phyloP scores from a whole-genome alignment of 2,797 vertebrate species.

The Leptodon cayanensis region DNA sequence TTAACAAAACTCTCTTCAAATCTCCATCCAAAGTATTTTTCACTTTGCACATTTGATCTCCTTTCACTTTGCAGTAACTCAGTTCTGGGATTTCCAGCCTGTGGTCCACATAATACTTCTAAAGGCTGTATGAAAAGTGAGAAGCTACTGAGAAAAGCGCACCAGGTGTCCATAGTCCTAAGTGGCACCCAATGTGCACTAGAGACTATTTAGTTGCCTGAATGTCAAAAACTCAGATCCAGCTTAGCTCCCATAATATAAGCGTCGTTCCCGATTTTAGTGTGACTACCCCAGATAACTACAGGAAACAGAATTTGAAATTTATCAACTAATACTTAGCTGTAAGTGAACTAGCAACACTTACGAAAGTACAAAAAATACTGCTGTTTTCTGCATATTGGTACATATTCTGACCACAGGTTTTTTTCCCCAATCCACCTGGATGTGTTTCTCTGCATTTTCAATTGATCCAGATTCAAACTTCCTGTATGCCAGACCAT shows the following conservation, averaged over 20 bases:
- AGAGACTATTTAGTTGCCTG: not conserved
- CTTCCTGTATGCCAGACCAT: not conserved
- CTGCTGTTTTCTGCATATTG: not conserved
- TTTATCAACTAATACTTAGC: not conserved
- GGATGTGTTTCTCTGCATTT: rapidly evolving
- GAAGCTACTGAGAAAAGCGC: not conserved
- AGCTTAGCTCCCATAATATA: not conserved
- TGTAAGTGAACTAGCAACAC: not conserved
- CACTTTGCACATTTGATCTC: not conserved
- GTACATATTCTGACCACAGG: not conserved
- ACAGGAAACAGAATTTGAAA: not conserved
- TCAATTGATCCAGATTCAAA: not conserved
- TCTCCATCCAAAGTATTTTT: not conserved
- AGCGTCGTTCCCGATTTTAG: not conserved
- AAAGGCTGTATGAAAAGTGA: not conserved
- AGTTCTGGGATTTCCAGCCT: not conserved
- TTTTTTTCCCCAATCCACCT: not conserved
- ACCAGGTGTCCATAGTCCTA: not conserved
- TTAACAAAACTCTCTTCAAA: not conserved
- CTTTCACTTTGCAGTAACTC: not conserved
- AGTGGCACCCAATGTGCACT: not conserved
- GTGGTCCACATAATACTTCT: not conserved
- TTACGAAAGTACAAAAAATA: not conserved
- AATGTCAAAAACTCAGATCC: not conserved
- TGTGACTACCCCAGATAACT: not conserved